Conservation (phyloP, 1,140 invertebrate species). For the Drosophila pachea region DNA sequence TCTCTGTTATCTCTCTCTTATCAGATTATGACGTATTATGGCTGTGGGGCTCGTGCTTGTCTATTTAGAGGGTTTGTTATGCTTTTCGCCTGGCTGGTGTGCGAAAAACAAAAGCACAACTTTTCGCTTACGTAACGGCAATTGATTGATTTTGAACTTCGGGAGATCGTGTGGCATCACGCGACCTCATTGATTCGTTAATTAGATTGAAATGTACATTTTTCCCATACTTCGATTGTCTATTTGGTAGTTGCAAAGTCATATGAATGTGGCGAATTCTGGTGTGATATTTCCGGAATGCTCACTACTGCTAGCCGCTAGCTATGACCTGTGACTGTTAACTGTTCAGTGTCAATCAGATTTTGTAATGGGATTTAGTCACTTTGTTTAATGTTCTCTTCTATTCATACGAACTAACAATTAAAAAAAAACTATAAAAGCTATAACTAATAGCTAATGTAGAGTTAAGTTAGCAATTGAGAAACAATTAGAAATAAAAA, state of each 20-base stretch:
- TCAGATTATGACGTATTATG: constrained; percentile 53
- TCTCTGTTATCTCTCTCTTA: constrained; percentile 19
- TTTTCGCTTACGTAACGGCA: constrained; percentile 34
- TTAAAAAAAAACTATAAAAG: neutral
- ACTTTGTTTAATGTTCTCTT: neutral
- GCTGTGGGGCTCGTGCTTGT: constrained; percentile 27
- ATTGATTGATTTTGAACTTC: constrained; percentile 44
- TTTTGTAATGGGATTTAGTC: neutral
- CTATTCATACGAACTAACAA: neutral
- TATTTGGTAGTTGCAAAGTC: neutral
- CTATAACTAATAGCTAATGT: neutral
- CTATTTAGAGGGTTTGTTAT: constrained; percentile 31
- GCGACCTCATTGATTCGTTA: neutral
- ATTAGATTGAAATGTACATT: constrained; percentile 5
- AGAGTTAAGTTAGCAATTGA: too few species aligned
- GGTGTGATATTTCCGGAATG: constrained; percentile 7
- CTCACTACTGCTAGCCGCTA: too few species aligned
- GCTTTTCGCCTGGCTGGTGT: constrained; percentile 13
- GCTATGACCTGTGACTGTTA: constrained; percentile 4
- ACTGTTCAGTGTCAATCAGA: neutral
- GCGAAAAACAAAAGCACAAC: constrained; percentile 8
- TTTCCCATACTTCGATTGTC: constrained; percentile 11
- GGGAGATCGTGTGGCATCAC: constrained; percentile 17
- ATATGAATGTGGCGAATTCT: constrained; percentile 6
- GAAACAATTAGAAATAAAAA: neutral